phyloP scores from a whole-genome alignment of 1,140 invertebrate species.

The Drosophila funebris region DNA sequence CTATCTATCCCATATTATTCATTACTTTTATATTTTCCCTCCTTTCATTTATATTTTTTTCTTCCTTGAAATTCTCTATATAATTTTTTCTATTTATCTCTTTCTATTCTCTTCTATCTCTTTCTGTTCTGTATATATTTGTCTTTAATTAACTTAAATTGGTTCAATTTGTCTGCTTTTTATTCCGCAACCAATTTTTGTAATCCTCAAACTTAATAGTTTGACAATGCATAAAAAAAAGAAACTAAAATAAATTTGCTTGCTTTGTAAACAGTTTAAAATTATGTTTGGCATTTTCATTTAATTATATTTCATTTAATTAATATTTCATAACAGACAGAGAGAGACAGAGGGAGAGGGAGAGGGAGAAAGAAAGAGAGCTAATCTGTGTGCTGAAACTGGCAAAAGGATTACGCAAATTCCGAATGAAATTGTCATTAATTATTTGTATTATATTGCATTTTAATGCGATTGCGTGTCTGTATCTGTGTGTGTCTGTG shows the following conservation, averaged over 20 bases:
- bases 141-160: no score
- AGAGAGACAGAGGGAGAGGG: no score
- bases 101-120: no score
- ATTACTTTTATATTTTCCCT: no score
- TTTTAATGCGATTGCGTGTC: conserved; percentile 33
- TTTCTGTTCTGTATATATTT: no score
- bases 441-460: conserved; percentile 32
- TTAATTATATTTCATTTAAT: conserved; percentile 57
- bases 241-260: not conserved
- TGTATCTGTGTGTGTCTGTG: not conserved
- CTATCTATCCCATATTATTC: no score
- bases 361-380: not conserved
- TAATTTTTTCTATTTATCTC: no score
- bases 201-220: not conserved
- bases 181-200: not conserved
- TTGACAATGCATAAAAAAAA: not conserved
- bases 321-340: conserved; percentile 19
- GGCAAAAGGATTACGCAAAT: conserved; percentile 30
- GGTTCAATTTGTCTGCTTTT: not conserved
- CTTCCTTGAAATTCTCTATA: no score
- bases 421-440: conserved; percentile 20
- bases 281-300: conserved; percentile 3
- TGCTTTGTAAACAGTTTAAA: not conserved
- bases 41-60: no score
- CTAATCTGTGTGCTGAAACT: conserved; percentile 18